Evolutionary conservation across 2,888 invertebrate genomes (phyloP).

Genomic region (Ectemnius continuus): DNA sequence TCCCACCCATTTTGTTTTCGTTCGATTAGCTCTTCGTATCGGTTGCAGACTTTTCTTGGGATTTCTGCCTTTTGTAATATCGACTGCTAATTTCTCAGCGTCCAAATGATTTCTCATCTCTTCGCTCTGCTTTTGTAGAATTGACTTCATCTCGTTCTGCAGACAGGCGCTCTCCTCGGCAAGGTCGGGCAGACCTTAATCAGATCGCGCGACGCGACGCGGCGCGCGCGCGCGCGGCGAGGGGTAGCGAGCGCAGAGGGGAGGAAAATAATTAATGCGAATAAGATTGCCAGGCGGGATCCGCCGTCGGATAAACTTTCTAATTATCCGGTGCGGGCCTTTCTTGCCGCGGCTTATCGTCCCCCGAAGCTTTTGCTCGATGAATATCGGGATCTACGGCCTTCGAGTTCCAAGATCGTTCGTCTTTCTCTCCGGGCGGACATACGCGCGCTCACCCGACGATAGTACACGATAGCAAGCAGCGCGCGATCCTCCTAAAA

Average conservation of each 20-base stretch:
- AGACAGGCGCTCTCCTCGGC: not conserved
- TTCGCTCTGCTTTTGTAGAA: constrained; percentile 4
- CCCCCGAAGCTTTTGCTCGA: constrained; percentile 16
- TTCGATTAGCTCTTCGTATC: no score
- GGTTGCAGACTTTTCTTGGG: no score
- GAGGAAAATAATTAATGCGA: constrained; percentile 65
- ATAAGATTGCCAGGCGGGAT: constrained; percentile 61
- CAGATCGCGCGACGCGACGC: not conserved
- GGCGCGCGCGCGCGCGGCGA: not conserved
- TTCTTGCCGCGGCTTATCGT: constrained; percentile 8
- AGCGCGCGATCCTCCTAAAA: no score
- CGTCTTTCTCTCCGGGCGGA: not conserved
- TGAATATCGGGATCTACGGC: constrained; percentile 38
- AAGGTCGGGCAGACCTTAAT: constrained; percentile 11
- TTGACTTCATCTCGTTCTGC: constrained; percentile 1
- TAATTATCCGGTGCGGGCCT: constrained; percentile 60
- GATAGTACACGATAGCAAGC: no score
- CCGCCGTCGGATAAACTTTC: constrained; percentile 65
- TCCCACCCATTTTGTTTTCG: not conserved
- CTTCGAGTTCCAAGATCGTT: constrained; percentile 19
- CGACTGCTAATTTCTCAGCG: no score
- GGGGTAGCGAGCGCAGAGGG: not conserved
- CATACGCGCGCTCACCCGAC: no score
- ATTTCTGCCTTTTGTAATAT: no score
- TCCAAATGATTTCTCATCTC: no score